phyloP scores from a whole-genome alignment of 1,140 invertebrate genomes.

The Drosophila repletoides region DNA sequence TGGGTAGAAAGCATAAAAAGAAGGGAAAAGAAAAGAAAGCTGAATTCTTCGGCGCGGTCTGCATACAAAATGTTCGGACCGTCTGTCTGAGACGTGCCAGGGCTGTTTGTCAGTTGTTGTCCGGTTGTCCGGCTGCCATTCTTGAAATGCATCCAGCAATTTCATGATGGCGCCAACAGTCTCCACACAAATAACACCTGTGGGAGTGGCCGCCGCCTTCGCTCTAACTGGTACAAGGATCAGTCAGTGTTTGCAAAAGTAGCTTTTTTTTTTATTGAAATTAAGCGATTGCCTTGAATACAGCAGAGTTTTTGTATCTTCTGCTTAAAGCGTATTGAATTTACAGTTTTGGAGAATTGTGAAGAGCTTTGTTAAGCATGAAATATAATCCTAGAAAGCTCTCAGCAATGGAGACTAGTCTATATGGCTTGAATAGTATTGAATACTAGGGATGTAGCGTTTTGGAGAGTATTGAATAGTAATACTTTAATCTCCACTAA shows the following conservation, averaged over 20 bases:
- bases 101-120: neutral
- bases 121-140: neutral
- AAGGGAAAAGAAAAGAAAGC: neutral
- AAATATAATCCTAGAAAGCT: too few species aligned
- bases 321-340: neutral
- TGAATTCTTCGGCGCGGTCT: conserved; percentile 14
- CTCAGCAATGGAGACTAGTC: too few species aligned
- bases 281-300: neutral
- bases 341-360: neutral
- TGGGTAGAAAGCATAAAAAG: too few species aligned
- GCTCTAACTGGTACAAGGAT: too few species aligned
- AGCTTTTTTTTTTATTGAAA: conserved; percentile 13
- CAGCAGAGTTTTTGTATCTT: neutral
- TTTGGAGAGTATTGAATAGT: neutral
- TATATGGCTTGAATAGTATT: too few species aligned
- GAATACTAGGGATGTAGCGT: too few species aligned
- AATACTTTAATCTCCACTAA: neutral
- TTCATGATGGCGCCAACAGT: conserved; percentile 15
- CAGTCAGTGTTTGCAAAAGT: neutral
- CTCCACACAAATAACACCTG: conserved; percentile 33
- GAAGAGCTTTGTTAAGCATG: neutral
- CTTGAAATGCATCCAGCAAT: conserved; percentile 29
- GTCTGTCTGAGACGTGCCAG: conserved; percentile 21
- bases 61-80: conserved; percentile 15
- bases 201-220: conserved; percentile 10